Evolutionary conservation across 2,888 invertebrate genomes (phyloP).

Genomic region (Meghimatium bilineatum): DNA sequence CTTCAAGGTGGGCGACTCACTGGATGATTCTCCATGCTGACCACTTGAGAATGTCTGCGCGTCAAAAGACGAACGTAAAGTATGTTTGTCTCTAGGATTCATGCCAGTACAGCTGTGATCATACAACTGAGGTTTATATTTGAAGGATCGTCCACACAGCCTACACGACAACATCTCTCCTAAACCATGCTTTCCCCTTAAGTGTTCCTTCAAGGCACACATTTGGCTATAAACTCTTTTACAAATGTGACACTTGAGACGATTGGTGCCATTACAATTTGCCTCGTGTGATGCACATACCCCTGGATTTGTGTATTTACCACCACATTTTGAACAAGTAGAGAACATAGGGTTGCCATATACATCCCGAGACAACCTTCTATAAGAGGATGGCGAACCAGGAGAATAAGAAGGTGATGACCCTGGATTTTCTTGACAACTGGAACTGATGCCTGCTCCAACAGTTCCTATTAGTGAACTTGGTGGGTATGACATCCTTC

Average conservation of each 20-base stretch:
- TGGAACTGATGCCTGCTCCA: not conserved
- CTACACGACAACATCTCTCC: slow-evolving; percentile 48
- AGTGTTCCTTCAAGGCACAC: slow-evolving; percentile 52
- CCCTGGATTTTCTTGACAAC: slow-evolving; percentile 15
- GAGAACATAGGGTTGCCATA: slow-evolving; percentile 46
- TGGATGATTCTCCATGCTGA: not conserved
- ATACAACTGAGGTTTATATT: slow-evolving; percentile 51
- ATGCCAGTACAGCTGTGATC: slow-evolving; percentile 47
- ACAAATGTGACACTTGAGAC: slow-evolving; percentile 51
- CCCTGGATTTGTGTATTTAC: slow-evolving; percentile 46
- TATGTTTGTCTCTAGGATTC: slow-evolving; percentile 4
- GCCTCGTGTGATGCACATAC: slow-evolving; percentile 45
- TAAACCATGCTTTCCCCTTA: slow-evolving; percentile 51
- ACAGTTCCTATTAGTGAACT: slow-evolving; percentile 1
- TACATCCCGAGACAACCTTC: slow-evolving; percentile 33
- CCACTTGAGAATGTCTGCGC: not conserved
- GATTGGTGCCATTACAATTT: slow-evolving; percentile 48
- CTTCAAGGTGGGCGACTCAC: not conserved
- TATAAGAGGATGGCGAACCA: slow-evolving; percentile 14
- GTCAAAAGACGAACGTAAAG: slow-evolving; percentile 4
- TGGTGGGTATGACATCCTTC: slow-evolving; percentile 43
- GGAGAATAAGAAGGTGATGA: slow-evolving; percentile 16
- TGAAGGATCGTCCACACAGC: slow-evolving; percentile 50
- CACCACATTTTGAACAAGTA: slow-evolving; percentile 46
- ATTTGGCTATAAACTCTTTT: slow-evolving; percentile 51